Conservation (phyloP, 2,888 invertebrate genomes). For the Pterostichus madidus region DNA sequence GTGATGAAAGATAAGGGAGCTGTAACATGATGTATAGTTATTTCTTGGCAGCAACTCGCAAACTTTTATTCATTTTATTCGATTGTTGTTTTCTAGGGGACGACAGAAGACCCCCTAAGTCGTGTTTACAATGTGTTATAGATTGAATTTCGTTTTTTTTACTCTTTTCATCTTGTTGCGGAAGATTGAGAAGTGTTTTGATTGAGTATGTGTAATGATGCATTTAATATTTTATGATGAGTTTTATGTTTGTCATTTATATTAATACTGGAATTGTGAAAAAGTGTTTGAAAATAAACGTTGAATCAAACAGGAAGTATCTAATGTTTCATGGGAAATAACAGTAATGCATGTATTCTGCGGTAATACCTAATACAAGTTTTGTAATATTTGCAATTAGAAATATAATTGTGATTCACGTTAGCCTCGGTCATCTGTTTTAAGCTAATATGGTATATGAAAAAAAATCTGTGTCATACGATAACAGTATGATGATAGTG, state of each 20-base stretch:
- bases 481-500: too few species aligned
- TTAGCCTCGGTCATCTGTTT: too few species aligned
- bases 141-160: conserved; percentile 43
- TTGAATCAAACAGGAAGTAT: too few species aligned
- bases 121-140: conserved; percentile 27
- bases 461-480: too few species aligned
- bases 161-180: background rate
- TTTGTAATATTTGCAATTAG: too few species aligned
- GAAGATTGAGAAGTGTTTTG: conserved; percentile 17
- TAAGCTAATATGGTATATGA: too few species aligned
- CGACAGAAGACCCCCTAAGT: background rate
- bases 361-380: too few species aligned
- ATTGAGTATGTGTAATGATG: conserved; percentile 39
- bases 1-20: conserved; percentile 52
- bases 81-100: conserved; percentile 10
- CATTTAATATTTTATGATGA: conserved; percentile 20
- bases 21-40: conserved; percentile 59
- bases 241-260: background rate
- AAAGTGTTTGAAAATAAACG: too few species aligned
- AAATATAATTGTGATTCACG: too few species aligned
- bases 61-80: conserved; percentile 53
- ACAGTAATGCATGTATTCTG: too few species aligned
- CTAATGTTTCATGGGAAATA: too few species aligned
- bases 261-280: too few species aligned
- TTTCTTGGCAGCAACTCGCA: conserved; percentile 47